Evolutionary conservation across 2,113 vertebrate species (phyloP).

Genomic region (Heterotilapia buettikoferi): DNA sequence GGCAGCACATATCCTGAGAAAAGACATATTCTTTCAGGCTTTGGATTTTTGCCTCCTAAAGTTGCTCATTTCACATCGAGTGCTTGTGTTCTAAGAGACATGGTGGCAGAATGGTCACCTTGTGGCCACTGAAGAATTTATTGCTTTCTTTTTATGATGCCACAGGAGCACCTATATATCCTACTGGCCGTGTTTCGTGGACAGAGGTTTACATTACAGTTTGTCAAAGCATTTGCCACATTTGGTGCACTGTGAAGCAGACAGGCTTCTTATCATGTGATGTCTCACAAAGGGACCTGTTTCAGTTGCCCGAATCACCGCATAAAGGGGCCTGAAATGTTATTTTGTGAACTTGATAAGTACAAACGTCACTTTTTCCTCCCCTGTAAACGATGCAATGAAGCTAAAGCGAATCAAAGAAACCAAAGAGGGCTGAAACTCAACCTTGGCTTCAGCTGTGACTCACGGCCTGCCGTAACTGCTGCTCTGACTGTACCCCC

Average conservation of each 20-base stretch:
- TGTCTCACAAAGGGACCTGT: not conserved
- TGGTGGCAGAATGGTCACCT: constrained; percentile 14
- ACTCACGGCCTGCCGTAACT: constrained; percentile 18
- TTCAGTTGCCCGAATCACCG: not conserved
- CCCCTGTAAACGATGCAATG: not conserved
- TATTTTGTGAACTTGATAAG: not conserved
- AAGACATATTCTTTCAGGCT: not conserved
- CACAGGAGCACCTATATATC: not conserved
- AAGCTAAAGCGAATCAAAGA: not conserved
- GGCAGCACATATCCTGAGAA: not conserved
- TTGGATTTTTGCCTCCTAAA: not conserved
- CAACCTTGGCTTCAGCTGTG: constrained; percentile 58
- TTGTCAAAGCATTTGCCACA: not conserved
- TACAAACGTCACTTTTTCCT: not conserved
- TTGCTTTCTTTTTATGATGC: constrained; percentile 10
- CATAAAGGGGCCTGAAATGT: not conserved
- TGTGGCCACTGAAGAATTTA: constrained; percentile 15
- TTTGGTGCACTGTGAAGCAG: not conserved
- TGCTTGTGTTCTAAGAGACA: not conserved
- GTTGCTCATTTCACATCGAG: not conserved
- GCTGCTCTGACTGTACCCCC: constrained; percentile 43
- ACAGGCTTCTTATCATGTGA: not conserved
- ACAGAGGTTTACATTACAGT: not conserved
- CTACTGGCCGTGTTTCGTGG: not conserved
- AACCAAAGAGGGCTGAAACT: constrained; percentile 31